Percentiles rank a stretch among this genome's conserved stretches.
These are phyloP conservation scores for Coenobita brevimanus DNA, from an alignment of 1,140 invertebrate species.

Conservation along the genomic window DNA sequence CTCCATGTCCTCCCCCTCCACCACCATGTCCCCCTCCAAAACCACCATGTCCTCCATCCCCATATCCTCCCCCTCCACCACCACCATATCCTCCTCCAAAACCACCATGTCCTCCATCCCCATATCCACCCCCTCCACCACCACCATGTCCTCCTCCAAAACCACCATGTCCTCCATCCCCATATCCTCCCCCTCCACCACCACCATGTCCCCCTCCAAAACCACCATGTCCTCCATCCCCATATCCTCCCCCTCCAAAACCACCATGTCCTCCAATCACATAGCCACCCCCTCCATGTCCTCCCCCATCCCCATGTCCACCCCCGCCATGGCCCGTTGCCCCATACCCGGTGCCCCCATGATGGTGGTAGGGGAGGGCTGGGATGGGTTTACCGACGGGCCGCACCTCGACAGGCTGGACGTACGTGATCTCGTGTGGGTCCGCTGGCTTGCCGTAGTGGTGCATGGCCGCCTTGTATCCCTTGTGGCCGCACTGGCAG, in stretches of 20 bases:
- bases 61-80: no score
- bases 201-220: no score
- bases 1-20: background rate
- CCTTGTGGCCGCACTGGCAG: constrained; percentile 22
- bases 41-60: no score
- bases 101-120: no score
- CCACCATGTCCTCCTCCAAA: no score
- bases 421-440: constrained; percentile 47
- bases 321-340: background rate
- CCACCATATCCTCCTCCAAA: no score
- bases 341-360: background rate
- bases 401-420: constrained; percentile 55
- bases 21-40: background rate
- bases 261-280: no score
- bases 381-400: constrained; percentile 55
- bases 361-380: constrained; percentile 35
- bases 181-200: no score
- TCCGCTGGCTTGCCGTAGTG: constrained; percentile 51
- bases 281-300: background rate
- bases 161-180: no score
- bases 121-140: no score
- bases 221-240: no score
- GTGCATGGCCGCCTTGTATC: constrained; percentile 27
- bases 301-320: background rate
- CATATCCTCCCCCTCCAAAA: no score